Percentiles rank a stretch among this genome's conserved stretches.
Evolutionary conservation across 1,140 invertebrate genomes (phyloP).

Genomic region (Drosophila equinoxialis): DNA sequence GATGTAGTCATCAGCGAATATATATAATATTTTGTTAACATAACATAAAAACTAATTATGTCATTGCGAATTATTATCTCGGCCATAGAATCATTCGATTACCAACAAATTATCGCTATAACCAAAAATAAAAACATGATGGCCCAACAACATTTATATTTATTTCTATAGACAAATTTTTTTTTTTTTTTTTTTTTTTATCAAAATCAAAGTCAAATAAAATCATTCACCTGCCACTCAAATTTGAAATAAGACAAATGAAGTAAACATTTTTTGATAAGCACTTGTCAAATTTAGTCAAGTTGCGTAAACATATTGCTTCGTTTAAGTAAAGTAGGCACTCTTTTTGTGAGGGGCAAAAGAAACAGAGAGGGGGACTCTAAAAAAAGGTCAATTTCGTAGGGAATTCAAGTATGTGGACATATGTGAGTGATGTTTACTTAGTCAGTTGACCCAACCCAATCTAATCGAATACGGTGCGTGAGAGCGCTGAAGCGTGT

Average conservation of each 20-base stretch:
- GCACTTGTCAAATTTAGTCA: constrained; percentile 11
- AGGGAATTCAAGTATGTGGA: constrained; percentile 10
- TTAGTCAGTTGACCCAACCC: constrained; percentile 13
- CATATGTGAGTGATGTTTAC: constrained; percentile 30
- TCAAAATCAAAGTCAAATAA: constrained; percentile 13
- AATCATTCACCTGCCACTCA: constrained; percentile 13
- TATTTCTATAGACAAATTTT: constrained; percentile 1
- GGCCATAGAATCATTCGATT: constrained; percentile 24
- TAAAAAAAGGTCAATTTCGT: constrained; percentile 34
- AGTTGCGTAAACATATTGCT: constrained; percentile 9
- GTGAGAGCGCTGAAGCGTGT: constrained; percentile 67
- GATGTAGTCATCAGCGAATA: constrained; percentile 3
- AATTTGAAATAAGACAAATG: neutral
- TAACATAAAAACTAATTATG: constrained; percentile 19
- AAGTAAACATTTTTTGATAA: constrained; percentile 11
- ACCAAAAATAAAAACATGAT: constrained; percentile 20
- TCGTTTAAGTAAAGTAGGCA: neutral
- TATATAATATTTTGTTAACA: constrained; percentile 1
- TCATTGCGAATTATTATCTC: constrained; percentile 22
- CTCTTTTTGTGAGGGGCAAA: neutral
- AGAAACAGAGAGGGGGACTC: neutral
- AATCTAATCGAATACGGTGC: constrained; percentile 35
- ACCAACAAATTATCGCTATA: constrained; percentile 40
- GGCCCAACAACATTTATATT: constrained; percentile 11
- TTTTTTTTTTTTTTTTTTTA: neutral